Evolutionary conservation across 1,140 invertebrate genomes (phyloP).

Genomic region (Archivesica marissinica): DNA sequence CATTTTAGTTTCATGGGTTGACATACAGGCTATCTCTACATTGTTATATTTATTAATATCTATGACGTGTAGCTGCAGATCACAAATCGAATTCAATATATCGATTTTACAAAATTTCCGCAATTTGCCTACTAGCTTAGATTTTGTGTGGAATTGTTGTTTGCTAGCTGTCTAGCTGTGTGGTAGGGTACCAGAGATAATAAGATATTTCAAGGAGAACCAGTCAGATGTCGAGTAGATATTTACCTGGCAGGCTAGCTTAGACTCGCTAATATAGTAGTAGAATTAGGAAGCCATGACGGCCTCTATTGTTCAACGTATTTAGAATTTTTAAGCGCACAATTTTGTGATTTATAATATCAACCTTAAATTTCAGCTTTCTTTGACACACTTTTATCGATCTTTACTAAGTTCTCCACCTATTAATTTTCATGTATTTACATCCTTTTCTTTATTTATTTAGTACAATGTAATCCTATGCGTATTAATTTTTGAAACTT

Average conservation of each 20-base stretch:
- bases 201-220: too few relatives aligned
- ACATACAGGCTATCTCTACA: conserved; percentile 41
- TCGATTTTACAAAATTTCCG: not conserved
- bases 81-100: not conserved
- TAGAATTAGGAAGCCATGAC: not conserved
- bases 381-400: not conserved
- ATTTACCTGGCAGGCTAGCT: not conserved
- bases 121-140: conserved; percentile 35
- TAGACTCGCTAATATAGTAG: not conserved
- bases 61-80: not conserved
- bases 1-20: not conserved
- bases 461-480: not conserved
- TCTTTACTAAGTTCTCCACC: not conserved
- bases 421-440: not conserved
- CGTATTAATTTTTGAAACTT: not conserved
- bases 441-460: not conserved
- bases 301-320: not conserved
- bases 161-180: conserved; percentile 31
- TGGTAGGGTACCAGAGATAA: not conserved
- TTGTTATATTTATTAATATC: not conserved
- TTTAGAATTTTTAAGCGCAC: not conserved
- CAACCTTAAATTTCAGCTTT: not conserved
- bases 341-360: not conserved
- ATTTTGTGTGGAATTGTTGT: conserved; percentile 45
- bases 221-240: too few relatives aligned